Conservation (phyloP, 1,140 invertebrate genomes). For the Drosophila sechellia region DNA sequence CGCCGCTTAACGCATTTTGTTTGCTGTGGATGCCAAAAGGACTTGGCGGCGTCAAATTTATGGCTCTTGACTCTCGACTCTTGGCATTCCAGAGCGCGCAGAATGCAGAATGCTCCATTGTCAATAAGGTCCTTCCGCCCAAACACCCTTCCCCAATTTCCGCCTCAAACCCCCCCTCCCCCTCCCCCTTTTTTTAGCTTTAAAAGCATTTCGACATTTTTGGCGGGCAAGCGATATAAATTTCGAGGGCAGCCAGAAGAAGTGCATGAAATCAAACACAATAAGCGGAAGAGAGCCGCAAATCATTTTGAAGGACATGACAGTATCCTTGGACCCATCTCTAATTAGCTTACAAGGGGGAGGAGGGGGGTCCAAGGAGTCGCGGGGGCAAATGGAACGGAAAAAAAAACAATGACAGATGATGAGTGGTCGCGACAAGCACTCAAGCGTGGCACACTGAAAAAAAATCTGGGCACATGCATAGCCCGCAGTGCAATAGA, state of each 20-base stretch:
- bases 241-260: slow-evolving; percentile 21
- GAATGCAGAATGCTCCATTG: slow-evolving; percentile 41
- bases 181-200: slow-evolving; percentile 18
- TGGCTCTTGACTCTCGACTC: slow-evolving; percentile 45
- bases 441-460: slow-evolving; percentile 1
- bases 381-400: slow-evolving; percentile 4
- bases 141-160: not conserved
- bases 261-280: slow-evolving; percentile 29
- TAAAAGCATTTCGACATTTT: slow-evolving; percentile 17
- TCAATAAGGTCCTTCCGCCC: slow-evolving; percentile 31
- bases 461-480: not conserved
- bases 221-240: slow-evolving; percentile 3
- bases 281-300: slow-evolving; percentile 14
- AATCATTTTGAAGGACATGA: slow-evolving; percentile 18
- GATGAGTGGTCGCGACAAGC: slow-evolving; percentile 12
- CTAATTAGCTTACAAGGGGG: slow-evolving; percentile 4
- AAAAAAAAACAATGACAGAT: slow-evolving; percentile 31
- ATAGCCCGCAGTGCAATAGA: too few species aligned
- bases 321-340: slow-evolving; percentile 7
- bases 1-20: slow-evolving; percentile 48
- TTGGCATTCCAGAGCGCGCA: slow-evolving; percentile 39
- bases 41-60: slow-evolving; percentile 58
- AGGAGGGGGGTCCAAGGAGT: not conserved
- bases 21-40: slow-evolving; percentile 53
- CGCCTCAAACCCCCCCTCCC: not conserved